Evolutionary conservation across 2,113 vertebrate species (phyloP), one percentile per base, ranked within the genome.

Genomic region (Phycodurus eques): DNA sequence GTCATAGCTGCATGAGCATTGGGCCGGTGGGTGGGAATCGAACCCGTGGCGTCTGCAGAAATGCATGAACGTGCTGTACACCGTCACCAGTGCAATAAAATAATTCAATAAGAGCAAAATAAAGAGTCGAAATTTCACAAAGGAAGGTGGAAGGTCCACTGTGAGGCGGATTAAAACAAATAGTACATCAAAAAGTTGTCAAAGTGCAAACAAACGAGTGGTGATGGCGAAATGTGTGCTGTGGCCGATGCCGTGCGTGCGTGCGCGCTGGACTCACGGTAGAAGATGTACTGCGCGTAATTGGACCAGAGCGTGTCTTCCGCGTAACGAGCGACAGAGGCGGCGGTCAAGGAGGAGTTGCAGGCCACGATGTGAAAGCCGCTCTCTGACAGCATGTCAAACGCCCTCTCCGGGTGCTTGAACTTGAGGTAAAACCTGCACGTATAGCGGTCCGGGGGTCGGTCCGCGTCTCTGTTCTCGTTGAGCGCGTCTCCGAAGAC

Each of bases 281-380:
- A 99, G 91, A 99, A 99, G 94, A 99, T 95, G 7, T 99, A 99
- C 91, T 99, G 97, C 1, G 97, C 96, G 90, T 95, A 96, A 91
- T 95, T 99, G 91, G 95, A 97, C 97, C 97, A 99, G 89, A 96
- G 90, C 90, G 94, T 96, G 93, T 98, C 96, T 6, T 98, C 96
- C 22, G 94, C 93, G 72, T 97, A 96, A 73, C 95, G 94, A 83
- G 92, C 95, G 87, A 94, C 70, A 46, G 96, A 93, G 74, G 96
- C 94, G 63, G 96, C 94, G 1, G 95, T 96, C 89, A 98, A 94
- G 0, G 96, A 96, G 67, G 97, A 96, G 81, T 97, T 98, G 87
- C 96, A 98, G 91, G 97, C 97, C 76, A 98, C 95, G 90, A 99
- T 95, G 92, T 96, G 95, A 93, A 99, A 99, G 89, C 97, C 97